Evolutionary conservation across 92 coral and sea anemone genomes (phyloP), one percentile per base, ranked within the genome.

Genomic region (Palythoa caribaeorum): DNA sequence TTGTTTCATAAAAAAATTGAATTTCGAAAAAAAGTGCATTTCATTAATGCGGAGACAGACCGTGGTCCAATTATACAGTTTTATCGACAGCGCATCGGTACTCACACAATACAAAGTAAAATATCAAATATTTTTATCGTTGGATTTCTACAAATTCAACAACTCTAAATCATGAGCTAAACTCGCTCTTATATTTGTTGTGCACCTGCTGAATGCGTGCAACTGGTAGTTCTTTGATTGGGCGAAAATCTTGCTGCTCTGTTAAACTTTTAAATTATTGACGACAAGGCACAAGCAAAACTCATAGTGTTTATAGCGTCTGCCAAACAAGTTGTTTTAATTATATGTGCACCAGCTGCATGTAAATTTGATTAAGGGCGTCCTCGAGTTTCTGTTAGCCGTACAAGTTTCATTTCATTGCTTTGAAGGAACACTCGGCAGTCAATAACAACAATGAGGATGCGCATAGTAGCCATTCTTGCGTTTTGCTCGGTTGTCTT

Each of bases 211-310:
- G 59, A 66, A 55, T 16, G 47, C 47, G 6, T 16, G 5, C 16
- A 1, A 50, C 86, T 9, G 36, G 86, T 65, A 21, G 57, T 15
- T 36, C 16, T 39, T 40, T 36, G 63, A 81, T 81, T 81, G 86
- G 86, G 59, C 28, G 40, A 65, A 81, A 68, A 44, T 21, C 38
- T 38, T 66, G n/a, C 9, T 38, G 13, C 66, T 37, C 83, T 13
- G 86, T 44, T 44, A 68, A 81, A 65, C 35, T 66, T 65, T 47
- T 81, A 17, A 81, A 81, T 81, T 66, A 81, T 81, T 81, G 21
- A 81, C 35, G 71, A 4, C 44, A 62, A 40, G 39, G 73, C 39
- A 35, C 40, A 80, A 80, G 65, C 73, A 80, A 20, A 39, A 63
- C 16, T 39, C 5, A 28, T 16, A 16, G 19, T 14, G 72, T 60